phyloP scores from a whole-genome alignment of 2,888 invertebrate species.

The Rambutsinella grinnellia region DNA sequence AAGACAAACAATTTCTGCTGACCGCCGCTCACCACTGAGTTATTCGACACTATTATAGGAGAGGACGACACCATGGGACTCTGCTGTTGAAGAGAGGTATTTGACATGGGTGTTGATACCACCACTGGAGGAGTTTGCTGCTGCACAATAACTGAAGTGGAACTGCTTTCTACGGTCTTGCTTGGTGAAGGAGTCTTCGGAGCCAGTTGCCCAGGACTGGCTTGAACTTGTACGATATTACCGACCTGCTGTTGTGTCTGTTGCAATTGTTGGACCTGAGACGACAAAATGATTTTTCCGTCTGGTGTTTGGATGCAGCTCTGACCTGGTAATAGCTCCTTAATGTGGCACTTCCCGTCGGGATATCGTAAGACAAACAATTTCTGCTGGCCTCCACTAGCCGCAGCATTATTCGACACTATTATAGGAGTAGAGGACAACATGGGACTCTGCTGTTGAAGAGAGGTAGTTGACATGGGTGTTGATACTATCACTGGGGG shows the following conservation, averaged over 20 bases:
- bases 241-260: too few species aligned
- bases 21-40: too few species aligned
- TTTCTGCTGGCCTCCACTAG: too few species aligned
- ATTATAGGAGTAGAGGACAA: too few species aligned
- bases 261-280: slow-evolving; percentile 70
- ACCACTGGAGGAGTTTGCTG: not conserved
- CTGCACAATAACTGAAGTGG: not conserved
- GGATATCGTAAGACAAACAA: slow-evolving; percentile 92
- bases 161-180: too few species aligned
- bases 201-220: too few species aligned
- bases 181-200: not conserved
- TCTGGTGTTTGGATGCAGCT: slow-evolving; percentile 94
- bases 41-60: too few species aligned
- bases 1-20: slow-evolving; percentile 93
- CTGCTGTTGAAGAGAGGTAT: slow-evolving; percentile 65
- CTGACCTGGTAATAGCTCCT: slow-evolving; percentile 86
- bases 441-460: too few species aligned
- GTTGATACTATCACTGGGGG: not conserved
- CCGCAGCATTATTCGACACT: too few species aligned
- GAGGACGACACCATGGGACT: too few species aligned
- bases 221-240: too few species aligned
- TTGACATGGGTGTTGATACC: slow-evolving; percentile 58
- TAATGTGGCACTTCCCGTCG: slow-evolving; percentile 91
- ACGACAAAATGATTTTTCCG: slow-evolving; percentile 76
- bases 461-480: slow-evolving; percentile 66